Percentiles rank a stretch among this genome's conserved stretches.
Conservation (phyloP, 2,888 invertebrate species). For the Dryomyza anilis region DNA sequence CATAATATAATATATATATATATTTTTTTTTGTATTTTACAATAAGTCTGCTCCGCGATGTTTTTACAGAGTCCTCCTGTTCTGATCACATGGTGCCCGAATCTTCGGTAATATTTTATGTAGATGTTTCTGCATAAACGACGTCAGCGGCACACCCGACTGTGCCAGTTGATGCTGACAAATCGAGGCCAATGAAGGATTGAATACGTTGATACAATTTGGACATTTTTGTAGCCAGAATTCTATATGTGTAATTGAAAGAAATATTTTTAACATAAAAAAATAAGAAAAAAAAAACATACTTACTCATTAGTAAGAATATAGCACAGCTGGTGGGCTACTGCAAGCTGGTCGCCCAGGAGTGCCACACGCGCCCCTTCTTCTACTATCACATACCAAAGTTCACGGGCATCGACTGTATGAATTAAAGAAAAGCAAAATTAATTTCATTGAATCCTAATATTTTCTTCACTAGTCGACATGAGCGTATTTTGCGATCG, state of each 20-base stretch:
- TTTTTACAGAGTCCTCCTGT: conserved; percentile 46
- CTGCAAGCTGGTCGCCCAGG: conserved; percentile 69
- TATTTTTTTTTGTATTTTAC: too few relatives aligned
- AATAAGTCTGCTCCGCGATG: too few relatives aligned
- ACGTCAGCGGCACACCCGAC: conserved; percentile 62
- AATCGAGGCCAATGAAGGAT: conserved; percentile 63
- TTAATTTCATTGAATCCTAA: neutral
- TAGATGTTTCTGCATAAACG: conserved; percentile 50
- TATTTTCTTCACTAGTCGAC: conserved; percentile 65
- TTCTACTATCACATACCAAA: conserved; percentile 84
- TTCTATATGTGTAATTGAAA: conserved; percentile 63
- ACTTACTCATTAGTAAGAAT: conserved; percentile 81
- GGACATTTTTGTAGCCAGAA: conserved; percentile 79
- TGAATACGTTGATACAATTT: conserved; percentile 80
- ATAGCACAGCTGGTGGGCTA: conserved; percentile 73
- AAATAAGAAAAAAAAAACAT: too few relatives aligned
- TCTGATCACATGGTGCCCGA: conserved; percentile 51
- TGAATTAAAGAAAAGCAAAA: too few relatives aligned
- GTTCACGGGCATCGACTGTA: conserved; percentile 74
- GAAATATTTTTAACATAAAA: too few relatives aligned
- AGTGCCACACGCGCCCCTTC: conserved; percentile 77
- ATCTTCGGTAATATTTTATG: conserved; percentile 61
- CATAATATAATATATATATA: too few relatives aligned
- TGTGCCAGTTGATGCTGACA: conserved; percentile 37
- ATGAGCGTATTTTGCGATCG: conserved; percentile 73